Conservation (phyloP, 2,888 invertebrate species). For the Melangyna quadrimaculata region DNA sequence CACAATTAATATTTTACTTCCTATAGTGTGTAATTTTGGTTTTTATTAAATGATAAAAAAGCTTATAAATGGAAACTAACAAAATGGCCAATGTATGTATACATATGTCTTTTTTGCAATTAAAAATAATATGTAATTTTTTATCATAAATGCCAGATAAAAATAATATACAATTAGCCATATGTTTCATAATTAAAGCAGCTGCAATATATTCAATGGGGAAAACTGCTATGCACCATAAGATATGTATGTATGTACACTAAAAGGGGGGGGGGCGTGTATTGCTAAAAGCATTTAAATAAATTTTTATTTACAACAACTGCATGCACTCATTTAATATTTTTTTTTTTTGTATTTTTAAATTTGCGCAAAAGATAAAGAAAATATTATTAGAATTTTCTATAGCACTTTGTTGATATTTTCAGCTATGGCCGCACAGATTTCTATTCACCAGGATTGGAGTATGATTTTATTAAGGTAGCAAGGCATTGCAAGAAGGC, state of each 20-base stretch:
- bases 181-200: slow-evolving; percentile 11
- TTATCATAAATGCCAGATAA: background rate
- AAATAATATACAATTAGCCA: background rate
- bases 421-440: background rate
- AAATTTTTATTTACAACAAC: background rate
- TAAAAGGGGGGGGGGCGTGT: slow-evolving; percentile 38
- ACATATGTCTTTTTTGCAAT: slow-evolving; percentile 49
- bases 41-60: background rate
- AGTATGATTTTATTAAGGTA: background rate
- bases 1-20: background rate
- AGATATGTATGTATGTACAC: background rate
- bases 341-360: background rate
- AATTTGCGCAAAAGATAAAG: slow-evolving; percentile 15
- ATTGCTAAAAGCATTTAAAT: slow-evolving; percentile 5
- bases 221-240: background rate
- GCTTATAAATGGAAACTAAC: background rate
- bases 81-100: slow-evolving; percentile 22
- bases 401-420: background rate
- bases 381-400: slow-evolving; percentile 5
- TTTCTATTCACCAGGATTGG: background rate
- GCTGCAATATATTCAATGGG: slow-evolving; percentile 14
- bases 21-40: background rate
- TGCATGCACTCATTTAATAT: background rate
- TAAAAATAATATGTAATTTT: background rate
- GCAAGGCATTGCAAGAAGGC: background rate